phyloP scores from a whole-genome alignment of 1,140 invertebrate species.

The Bombus huntii region DNA sequence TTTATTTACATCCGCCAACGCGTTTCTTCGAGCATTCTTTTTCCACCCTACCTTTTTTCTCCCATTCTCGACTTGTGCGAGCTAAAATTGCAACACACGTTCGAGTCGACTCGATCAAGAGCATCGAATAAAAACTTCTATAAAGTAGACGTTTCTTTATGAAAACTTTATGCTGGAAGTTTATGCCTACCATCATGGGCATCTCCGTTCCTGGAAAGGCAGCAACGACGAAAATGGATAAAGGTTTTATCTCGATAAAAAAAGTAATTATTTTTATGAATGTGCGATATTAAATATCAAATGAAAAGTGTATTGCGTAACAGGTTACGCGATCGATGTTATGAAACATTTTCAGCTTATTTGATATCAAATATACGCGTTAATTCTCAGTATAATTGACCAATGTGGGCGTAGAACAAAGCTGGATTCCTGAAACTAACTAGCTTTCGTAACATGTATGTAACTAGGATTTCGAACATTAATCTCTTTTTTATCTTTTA shows the following conservation, averaged over 20 bases:
- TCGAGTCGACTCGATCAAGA: background rate
- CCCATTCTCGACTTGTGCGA: background rate
- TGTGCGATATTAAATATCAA: background rate
- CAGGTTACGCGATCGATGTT: background rate
- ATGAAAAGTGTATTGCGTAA: background rate
- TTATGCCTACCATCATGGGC: background rate
- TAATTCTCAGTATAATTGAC: background rate
- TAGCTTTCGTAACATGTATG: background rate
- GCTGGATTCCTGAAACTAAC: background rate
- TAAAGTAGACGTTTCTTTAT: background rate
- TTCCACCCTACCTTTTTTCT: too few relatives aligned
- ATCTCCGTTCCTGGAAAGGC: too few relatives aligned
- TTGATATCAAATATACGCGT: background rate
- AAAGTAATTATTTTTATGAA: background rate
- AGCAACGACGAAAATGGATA: too few relatives aligned
- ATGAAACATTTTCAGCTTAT: constrained; percentile 1
- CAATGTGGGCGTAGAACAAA: background rate
- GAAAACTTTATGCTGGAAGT: background rate
- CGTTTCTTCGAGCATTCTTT: background rate
- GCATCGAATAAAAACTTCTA: background rate
- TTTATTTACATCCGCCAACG: background rate
- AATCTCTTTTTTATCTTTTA: background rate
- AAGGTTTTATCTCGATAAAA: background rate
- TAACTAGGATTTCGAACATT: background rate
- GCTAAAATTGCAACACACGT: background rate